Evolutionary conservation across 2,113 vertebrate genomes (phyloP).

Genomic region (Mungos mungo): DNA sequence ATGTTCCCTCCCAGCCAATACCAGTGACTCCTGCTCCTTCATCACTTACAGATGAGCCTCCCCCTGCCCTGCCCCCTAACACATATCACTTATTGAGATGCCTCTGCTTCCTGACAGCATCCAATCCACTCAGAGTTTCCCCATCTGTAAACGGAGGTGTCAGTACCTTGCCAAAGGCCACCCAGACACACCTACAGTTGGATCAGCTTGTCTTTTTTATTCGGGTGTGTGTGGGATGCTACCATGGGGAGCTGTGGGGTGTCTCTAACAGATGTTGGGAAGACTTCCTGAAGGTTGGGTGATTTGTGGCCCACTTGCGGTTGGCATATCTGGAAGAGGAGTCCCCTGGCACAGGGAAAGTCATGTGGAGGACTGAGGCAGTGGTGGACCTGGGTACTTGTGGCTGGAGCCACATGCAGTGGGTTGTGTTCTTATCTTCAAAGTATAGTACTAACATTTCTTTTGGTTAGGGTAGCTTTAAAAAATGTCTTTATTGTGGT

Average conservation of each 20-base stretch:
- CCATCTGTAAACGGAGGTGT: accelerated
- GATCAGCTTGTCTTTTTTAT: not conserved
- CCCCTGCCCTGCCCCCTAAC: not conserved
- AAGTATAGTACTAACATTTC: not conserved
- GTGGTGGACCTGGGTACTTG: no score
- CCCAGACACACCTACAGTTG: not conserved
- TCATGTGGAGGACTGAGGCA: not conserved
- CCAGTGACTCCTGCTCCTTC: not conserved
- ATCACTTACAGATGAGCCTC: not conserved
- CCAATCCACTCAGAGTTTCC: not conserved
- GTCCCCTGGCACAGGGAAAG: not conserved
- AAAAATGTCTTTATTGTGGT: not conserved
- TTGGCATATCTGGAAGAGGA: not conserved
- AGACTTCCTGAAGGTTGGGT: not conserved
- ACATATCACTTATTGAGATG: no score
- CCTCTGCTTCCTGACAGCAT: not conserved
- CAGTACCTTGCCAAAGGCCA: not conserved
- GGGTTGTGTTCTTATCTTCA: not conserved
- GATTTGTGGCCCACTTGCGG: not conserved
- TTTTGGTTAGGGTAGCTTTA: not conserved
- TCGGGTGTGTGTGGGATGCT: not conserved
- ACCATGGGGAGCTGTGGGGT: not conserved
- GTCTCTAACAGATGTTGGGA: not conserved
- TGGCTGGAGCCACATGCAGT: not conserved
- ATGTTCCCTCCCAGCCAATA: not conserved